Evolutionary conservation across 2,797 vertebrate species (phyloP).

Genomic region (Dendrocincla fuliginosa): DNA sequence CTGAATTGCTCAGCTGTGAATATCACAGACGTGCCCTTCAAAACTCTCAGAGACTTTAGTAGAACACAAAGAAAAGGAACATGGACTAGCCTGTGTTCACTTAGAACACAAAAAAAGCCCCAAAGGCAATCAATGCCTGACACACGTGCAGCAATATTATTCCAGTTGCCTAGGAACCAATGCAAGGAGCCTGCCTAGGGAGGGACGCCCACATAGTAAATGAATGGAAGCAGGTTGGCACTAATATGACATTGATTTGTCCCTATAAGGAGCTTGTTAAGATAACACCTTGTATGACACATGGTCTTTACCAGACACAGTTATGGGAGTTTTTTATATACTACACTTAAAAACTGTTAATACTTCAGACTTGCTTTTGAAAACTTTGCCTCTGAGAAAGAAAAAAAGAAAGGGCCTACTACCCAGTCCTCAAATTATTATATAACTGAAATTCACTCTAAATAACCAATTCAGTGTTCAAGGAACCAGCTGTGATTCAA

Average conservation of each 20-base stretch:
- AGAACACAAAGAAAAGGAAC: conserved; percentile 50
- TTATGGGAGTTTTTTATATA: not conserved
- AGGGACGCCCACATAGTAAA: not conserved
- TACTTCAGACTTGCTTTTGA: not conserved
- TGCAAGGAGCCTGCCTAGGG: not conserved
- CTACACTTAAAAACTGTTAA: not conserved
- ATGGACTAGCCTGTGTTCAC: conserved; percentile 1
- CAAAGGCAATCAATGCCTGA: conserved; percentile 52
- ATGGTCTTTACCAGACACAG: not conserved
- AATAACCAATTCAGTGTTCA: not conserved
- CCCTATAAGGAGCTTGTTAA: not conserved
- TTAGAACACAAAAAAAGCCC: conserved; percentile 42
- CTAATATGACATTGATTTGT: not conserved
- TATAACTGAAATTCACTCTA: not conserved
- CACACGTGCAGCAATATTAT: conserved; percentile 19
- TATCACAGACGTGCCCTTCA: conserved; percentile 5
- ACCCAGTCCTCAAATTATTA: not conserved
- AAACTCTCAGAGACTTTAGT: conserved; percentile 29
- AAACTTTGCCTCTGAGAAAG: not conserved
- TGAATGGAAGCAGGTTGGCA: conserved; percentile 33
- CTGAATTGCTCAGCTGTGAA: conserved; percentile 27
- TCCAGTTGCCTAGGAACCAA: conserved; percentile 54
- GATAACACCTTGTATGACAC: not conserved
- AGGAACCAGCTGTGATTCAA: not conserved
- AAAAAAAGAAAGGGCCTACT: not conserved